These are phyloP conservation scores for Ditula angustiorana DNA, from an alignment of 2,888 invertebrate species.

Conservation along the genomic window DNA sequence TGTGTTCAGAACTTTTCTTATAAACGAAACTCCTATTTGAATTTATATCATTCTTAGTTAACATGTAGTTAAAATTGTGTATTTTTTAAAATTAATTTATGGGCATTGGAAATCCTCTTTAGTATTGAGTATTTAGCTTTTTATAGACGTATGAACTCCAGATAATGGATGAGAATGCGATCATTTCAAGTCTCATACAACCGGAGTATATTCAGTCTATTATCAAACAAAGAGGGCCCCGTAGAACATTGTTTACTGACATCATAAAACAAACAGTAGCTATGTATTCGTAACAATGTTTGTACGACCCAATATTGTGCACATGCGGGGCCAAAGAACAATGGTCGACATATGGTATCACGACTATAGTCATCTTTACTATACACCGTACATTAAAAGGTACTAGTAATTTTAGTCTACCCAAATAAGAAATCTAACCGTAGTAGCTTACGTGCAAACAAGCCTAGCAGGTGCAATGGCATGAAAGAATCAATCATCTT, in stretches of 20 bases:
- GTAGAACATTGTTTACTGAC: conserved; percentile 43
- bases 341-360: conserved; percentile 53
- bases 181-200: conserved; percentile 25
- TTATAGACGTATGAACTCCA: not conserved
- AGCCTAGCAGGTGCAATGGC: not conserved
- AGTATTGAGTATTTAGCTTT: not conserved
- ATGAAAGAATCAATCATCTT: not conserved
- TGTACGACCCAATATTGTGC: conserved; percentile 62
- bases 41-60: not conserved
- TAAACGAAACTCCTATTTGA: not conserved
- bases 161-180: conserved; percentile 33
- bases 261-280: conserved; percentile 55
- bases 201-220: conserved; percentile 10
- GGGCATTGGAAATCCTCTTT: not conserved
- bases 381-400: not conserved
- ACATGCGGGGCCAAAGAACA: conserved; percentile 55
- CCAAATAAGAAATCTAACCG: not conserved
- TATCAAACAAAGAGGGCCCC: conserved; percentile 28
- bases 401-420: not conserved
- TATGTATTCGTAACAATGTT: conserved; percentile 60
- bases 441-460: not conserved
- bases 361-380: conserved; percentile 18
- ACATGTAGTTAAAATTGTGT: not conserved
- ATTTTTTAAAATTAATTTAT: not conserved
- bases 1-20: not conserved